Evolutionary conservation across 2,888 invertebrate species (phyloP).

Genomic region (Isoperla grammatica): DNA sequence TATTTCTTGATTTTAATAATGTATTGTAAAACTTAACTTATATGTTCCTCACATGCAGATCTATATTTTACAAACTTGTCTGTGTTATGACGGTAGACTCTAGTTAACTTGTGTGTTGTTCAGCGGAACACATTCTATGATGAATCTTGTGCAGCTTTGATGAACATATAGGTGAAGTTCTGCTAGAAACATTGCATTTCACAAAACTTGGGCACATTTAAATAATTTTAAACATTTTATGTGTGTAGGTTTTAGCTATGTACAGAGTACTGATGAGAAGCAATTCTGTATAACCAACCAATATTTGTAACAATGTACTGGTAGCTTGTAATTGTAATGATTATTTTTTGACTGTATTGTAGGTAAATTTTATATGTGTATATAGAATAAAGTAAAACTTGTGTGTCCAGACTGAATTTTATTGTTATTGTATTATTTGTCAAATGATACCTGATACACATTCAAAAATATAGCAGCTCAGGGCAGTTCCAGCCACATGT

Average conservation of each 20-base stretch:
- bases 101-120: too few relatives aligned
- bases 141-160: too few relatives aligned
- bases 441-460: too few relatives aligned
- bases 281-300: slow-evolving; percentile 1
- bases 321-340: slow-evolving; percentile 18
- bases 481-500: too few relatives aligned
- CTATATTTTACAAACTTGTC: too few relatives aligned
- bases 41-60: too few relatives aligned
- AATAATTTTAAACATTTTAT: background rate
- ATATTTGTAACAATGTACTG: background rate
- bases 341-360: slow-evolving; percentile 16
- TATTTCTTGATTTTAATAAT: too few relatives aligned
- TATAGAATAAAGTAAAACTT: slow-evolving; percentile 10
- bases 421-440: background rate
- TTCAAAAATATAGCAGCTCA: too few relatives aligned
- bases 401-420: background rate
- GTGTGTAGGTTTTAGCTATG: background rate
- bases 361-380: slow-evolving; percentile 20
- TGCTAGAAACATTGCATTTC: slow-evolving; percentile 11
- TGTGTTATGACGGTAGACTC: too few relatives aligned
- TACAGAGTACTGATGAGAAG: background rate
- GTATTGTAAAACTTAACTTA: too few relatives aligned
- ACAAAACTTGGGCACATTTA: slow-evolving; percentile 4
- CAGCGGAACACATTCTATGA: too few relatives aligned
- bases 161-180: too few relatives aligned